These are phyloP conservation scores for Scaptomyza parva DNA, from an alignment of 2,888 invertebrate genomes.

Conservation along the genomic window DNA sequence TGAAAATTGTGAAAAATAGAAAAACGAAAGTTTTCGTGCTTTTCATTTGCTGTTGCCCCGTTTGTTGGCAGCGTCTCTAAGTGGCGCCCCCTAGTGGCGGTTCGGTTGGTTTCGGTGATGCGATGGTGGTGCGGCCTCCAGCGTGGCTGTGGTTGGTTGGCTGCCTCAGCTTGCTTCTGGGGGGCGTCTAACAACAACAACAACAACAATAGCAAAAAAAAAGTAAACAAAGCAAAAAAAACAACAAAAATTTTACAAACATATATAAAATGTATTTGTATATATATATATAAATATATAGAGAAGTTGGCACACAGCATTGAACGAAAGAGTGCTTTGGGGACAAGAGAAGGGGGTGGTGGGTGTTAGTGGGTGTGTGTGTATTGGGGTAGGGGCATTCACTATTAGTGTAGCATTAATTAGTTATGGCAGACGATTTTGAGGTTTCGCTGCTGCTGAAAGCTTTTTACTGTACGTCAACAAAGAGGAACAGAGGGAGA, in stretches of 20 bases:
- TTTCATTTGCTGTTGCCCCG: constrained; percentile 82
- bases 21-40: constrained; percentile 82
- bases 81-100: constrained; percentile 72
- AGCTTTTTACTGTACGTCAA: constrained; percentile 81
- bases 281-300: not conserved
- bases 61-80: constrained; percentile 66
- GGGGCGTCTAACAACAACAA: constrained; percentile 55
- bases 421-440: constrained; percentile 84
- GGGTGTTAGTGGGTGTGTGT: constrained; percentile 17
- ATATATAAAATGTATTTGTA: not conserved
- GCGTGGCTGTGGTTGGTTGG: constrained; percentile 78
- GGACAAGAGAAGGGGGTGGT: not conserved
- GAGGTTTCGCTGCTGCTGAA: constrained; percentile 82
- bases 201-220: constrained; percentile 8
- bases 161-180: constrained; percentile 67
- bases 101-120: constrained; percentile 51
- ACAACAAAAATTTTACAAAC: constrained; percentile 7
- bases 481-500: not conserved
- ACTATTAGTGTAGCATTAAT: constrained; percentile 83
- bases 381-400: constrained; percentile 55
- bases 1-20: constrained; percentile 80
- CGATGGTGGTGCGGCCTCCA: constrained; percentile 61
- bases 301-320: constrained; percentile 1
- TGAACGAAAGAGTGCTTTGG: not conserved
- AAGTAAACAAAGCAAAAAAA: constrained; percentile 11